A percentile compares a stretch with the other conserved stretches of the same genome.
Evolutionary conservation across 2,797 vertebrate species (phyloP).

Genomic region (Xerus rutilus): DNA sequence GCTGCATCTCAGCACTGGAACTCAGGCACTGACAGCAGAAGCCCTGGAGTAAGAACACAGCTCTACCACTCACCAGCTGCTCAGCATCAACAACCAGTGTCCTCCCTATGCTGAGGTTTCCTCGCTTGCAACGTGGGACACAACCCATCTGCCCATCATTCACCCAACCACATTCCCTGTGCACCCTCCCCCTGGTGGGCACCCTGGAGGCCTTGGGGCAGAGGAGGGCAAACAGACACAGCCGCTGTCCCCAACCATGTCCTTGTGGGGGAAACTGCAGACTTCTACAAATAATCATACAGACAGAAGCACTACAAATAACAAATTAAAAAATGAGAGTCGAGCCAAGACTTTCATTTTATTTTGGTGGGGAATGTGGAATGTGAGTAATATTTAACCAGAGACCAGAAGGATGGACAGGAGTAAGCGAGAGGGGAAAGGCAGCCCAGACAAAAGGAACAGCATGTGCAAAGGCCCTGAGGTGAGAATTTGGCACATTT

Average conservation of each 20-base stretch:
- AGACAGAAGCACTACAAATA: not conserved
- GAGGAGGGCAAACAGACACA: not conserved
- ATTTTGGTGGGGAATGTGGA: not conserved
- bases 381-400: not conserved
- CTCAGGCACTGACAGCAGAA: too few species aligned
- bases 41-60: accelerated
- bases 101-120: not conserved
- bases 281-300: accelerated
- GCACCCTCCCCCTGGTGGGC: accelerated
- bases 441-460: not conserved
- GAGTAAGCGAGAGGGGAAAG: not conserved
- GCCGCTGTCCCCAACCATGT: not conserved
- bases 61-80: accelerated
- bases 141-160: not conserved
- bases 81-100: accelerated
- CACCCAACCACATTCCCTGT: not conserved
- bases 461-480: not conserved
- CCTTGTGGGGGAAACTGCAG: not conserved
- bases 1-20: too few species aligned
- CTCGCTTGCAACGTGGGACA: not conserved
- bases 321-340: not conserved
- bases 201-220: not conserved
- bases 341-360: not conserved
- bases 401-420: not conserved
- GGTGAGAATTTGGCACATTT: not conserved